phyloP scores from a whole-genome alignment of 2,113 vertebrate species.

The Muscicapa adusta region DNA sequence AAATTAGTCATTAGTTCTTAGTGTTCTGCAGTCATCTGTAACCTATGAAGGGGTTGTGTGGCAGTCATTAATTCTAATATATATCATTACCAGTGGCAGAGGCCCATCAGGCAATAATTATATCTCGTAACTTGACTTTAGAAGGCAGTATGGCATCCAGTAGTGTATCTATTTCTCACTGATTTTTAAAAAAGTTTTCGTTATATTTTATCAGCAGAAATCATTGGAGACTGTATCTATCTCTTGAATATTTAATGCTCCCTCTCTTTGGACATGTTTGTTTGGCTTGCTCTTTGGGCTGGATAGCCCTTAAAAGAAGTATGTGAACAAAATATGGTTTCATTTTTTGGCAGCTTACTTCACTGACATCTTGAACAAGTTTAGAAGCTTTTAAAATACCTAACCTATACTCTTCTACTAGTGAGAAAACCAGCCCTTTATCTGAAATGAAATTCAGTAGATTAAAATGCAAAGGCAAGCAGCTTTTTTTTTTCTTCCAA shows the following conservation, averaged over 20 bases:
- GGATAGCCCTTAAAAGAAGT: not conserved
- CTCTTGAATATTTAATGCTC: not conserved
- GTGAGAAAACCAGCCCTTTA: not conserved
- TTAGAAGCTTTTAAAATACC: not conserved
- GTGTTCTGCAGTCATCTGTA: not conserved
- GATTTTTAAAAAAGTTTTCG: not conserved
- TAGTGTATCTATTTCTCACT: not conserved
- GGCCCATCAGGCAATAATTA: not conserved
- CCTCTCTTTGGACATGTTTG: not conserved
- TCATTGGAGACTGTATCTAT: not conserved
- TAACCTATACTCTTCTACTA: not conserved
- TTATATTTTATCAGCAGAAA: not conserved
- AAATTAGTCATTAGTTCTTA: not conserved
- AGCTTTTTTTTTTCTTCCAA: not conserved
- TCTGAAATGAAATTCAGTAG: not conserved
- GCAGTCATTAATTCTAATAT: not conserved
- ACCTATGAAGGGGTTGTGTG: not conserved
- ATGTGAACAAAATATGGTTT: not conserved
- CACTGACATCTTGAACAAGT: not conserved
- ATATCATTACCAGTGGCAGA: not conserved
- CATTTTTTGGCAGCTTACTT: not conserved
- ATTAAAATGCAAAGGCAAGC: not conserved
- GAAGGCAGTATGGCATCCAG: not conserved
- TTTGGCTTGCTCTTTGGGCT: not conserved
- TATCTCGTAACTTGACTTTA: not conserved